phyloP scores from a whole-genome alignment of 2,888 invertebrate species.

The Axea sp. region DNA sequence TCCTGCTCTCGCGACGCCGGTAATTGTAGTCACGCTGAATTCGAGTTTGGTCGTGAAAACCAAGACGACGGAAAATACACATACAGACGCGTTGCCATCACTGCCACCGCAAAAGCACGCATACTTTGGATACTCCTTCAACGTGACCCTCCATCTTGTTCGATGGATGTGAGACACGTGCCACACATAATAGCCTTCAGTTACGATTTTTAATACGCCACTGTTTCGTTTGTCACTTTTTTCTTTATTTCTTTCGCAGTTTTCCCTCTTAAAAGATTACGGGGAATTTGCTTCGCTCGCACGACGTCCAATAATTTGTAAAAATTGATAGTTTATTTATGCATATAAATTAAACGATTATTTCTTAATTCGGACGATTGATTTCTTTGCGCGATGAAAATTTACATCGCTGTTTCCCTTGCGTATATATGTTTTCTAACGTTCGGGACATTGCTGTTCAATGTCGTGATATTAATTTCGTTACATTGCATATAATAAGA shows the following conservation, averaged over 20 bases:
- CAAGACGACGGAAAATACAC: slow-evolving; percentile 30
- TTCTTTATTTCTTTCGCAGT: neutral
- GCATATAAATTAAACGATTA: no score
- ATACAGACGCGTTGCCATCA: slow-evolving; percentile 45
- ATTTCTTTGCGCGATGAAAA: no score
- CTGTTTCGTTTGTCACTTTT: slow-evolving; percentile 22
- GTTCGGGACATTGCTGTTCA: no score
- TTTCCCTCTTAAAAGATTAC: slow-evolving; percentile 5
- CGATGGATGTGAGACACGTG: slow-evolving; percentile 65
- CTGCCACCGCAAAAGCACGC: slow-evolving; percentile 53
- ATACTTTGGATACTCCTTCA: slow-evolving; percentile 34
- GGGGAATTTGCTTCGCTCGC: neutral
- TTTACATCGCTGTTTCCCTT: no score
- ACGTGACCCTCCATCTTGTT: slow-evolving; percentile 26
- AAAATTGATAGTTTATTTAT: no score
- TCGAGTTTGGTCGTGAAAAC: slow-evolving; percentile 50
- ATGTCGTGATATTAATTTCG: no score
- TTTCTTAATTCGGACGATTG: no score
- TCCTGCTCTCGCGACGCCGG: slow-evolving; percentile 61
- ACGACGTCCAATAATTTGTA: no score
- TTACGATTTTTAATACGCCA: slow-evolving; percentile 66
- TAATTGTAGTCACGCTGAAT: slow-evolving; percentile 65
- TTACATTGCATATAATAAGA: no score
- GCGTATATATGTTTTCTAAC: no score
- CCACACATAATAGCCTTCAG: slow-evolving; percentile 64